Percentiles rank a stretch among this genome's conserved stretches.
Conservation (phyloP, 2,797 vertebrate genomes). For the Rhyacichthys aspro region DNA sequence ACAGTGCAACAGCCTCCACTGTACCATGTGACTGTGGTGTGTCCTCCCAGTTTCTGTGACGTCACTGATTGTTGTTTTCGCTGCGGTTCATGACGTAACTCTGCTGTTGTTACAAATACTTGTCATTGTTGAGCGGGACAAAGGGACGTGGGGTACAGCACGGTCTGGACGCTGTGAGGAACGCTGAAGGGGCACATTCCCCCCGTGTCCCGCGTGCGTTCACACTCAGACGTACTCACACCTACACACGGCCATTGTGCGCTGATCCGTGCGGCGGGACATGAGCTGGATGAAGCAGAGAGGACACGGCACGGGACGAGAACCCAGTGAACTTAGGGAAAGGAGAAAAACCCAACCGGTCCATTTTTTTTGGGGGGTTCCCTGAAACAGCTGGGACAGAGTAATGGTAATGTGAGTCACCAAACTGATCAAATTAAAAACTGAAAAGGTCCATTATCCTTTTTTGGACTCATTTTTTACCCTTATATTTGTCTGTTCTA, state of each 20-base stretch:
- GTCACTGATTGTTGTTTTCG: background rate
- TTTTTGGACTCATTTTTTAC: too few species aligned
- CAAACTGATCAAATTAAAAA: too few species aligned
- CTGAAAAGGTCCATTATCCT: too few species aligned
- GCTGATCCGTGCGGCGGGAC: constrained; percentile 22
- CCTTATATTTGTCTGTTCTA: too few species aligned
- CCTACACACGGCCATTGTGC: constrained; percentile 25
- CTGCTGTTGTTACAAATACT: constrained; percentile 14
- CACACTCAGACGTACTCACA: constrained; percentile 19
- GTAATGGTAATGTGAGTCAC: too few species aligned
- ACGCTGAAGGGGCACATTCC: constrained; percentile 42
- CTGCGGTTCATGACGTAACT: background rate
- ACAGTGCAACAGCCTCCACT: too few species aligned
- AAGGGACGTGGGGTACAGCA: constrained; percentile 13
- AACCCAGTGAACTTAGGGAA: constrained; percentile 36
- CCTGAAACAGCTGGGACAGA: too few species aligned
- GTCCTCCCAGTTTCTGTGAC: background rate
- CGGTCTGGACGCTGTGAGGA: constrained; percentile 4
- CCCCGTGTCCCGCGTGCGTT: constrained; percentile 6
- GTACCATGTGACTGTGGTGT: too few species aligned
- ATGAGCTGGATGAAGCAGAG: background rate
- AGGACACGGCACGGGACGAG: background rate
- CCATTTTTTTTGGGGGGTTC: too few species aligned
- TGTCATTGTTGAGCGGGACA: constrained; percentile 25
- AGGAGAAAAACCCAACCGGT: too few species aligned